Base-by-base conservation (phyloP, 2,888 invertebrate species). In the Morpho helenor region DNA sequence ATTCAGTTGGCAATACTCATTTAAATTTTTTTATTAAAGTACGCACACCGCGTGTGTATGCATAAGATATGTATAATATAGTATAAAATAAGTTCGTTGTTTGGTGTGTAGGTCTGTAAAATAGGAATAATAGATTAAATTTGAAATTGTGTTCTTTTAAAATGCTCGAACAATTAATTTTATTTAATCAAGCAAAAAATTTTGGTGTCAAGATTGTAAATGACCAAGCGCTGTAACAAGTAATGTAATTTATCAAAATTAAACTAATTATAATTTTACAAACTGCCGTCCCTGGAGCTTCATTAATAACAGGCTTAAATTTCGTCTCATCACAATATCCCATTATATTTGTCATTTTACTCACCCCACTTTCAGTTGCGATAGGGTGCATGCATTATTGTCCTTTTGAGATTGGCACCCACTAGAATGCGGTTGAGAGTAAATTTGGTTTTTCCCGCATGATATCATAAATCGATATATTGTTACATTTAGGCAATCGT, bases 331-430 rank as follows among this genome's bases (percentile, higher is more conserved):
- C 52, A 60, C 46, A 56, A 50, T 50, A 48, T 49, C 49, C 50
- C 16, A 57, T 40, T 55, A 55, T 49, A 55, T 49, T 55, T 55
- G 55, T 55, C 43, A 55, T 55, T 55, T 44, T 55, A 43, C 42
- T 54, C 54, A 54, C 54, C 54, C 54, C 54, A 54, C 42, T 23
- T n/a, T 41, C 23, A 39, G 40, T 39, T 7, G 42, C 51, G 39
- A 48, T 49, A 7, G 48, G 69, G 69, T 69, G 68, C 63, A 68
- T 68, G 66, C 55, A 70, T 68, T 69, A 70, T 67, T 68, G 66
- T 67, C 62, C 69, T 69, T 69, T 66, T 68, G 61, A 53, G 63
- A 66, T 66, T 67, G 68, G 66, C 67, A 67, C 65, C 66, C 64
- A 64, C 57, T 57, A 49, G 49, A 44, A 52, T 52, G 52, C 52